phyloP scores from a whole-genome alignment of 2,113 vertebrate genomes.

The Pipra filicauda region DNA sequence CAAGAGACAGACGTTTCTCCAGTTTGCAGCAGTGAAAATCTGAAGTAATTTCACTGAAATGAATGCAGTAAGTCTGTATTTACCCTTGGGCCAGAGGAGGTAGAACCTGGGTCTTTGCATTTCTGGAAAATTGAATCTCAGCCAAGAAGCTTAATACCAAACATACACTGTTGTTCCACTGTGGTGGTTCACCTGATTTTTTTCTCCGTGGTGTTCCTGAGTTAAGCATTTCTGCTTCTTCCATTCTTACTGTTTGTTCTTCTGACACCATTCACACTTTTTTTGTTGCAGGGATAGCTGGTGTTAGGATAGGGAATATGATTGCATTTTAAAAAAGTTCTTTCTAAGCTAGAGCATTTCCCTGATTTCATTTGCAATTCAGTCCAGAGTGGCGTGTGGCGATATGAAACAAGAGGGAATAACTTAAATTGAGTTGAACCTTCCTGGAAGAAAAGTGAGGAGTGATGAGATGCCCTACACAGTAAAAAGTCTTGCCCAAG shows the following conservation, averaged over 20 bases:
- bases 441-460: not conserved
- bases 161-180: not conserved
- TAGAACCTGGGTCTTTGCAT: not conserved
- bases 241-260: not conserved
- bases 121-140: not conserved
- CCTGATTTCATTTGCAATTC: not conserved
- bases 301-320: not conserved
- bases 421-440: not conserved
- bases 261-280: not conserved
- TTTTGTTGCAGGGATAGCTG: not conserved
- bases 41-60: not conserved
- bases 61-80: not conserved
- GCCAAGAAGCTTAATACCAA: not conserved
- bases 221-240: not conserved
- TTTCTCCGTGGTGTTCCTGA: not conserved
- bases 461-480: not conserved
- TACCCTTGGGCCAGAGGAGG: not conserved
- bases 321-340: not conserved
- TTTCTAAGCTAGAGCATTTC: not conserved
- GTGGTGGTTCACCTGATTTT: not conserved
- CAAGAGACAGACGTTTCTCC: not conserved
- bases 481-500: not conserved
- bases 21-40: not conserved
- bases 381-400: not conserved
- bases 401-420: not conserved